Percentiles rank a stretch among this genome's conserved stretches.
These are phyloP conservation scores for Porites evermanni DNA, from an alignment of 92 coral and sea anemone species.

Conservation along the genomic window DNA sequence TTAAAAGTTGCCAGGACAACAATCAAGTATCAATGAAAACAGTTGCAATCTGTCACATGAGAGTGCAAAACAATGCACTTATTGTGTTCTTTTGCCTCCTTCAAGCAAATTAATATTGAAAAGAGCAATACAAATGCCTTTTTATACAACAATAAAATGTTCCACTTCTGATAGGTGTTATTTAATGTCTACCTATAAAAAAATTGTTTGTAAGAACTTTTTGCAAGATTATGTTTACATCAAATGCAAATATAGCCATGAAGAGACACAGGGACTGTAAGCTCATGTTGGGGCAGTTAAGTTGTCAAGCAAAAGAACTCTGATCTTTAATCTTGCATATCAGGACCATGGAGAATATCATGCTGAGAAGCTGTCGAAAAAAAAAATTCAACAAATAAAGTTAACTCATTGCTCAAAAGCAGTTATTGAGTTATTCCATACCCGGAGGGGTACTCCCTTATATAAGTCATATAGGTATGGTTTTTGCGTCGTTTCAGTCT, in stretches of 20 bases:
- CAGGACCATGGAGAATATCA: conserved; percentile 75
- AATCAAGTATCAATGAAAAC: neutral
- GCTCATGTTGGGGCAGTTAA: neutral
- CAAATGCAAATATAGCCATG: too few species aligned
- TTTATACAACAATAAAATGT: too few species aligned
- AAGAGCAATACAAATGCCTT: neutral
- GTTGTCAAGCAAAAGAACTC: conserved; percentile 51
- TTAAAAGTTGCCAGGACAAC: neutral
- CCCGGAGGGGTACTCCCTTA: too few species aligned
- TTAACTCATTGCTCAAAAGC: neutral
- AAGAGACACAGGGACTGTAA: neutral
- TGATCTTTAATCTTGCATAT: conserved; percentile 72
- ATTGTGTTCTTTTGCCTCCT: neutral
- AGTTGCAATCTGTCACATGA: too few species aligned
- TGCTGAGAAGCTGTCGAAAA: conserved; percentile 64
- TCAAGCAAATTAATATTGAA: neutral
- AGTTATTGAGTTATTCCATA: too few species aligned
- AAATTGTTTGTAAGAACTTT: too few species aligned
- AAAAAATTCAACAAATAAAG: neutral
- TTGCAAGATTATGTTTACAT: too few species aligned
- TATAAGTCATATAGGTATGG: too few species aligned
- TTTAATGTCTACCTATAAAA: too few species aligned
- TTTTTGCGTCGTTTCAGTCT: too few species aligned
- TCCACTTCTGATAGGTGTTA: too few species aligned
- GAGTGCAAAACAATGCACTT: neutral